These are phyloP conservation scores for Gymnarchus niloticus DNA, from an alignment of 2,113 vertebrate species.

Conservation along the genomic window DNA sequence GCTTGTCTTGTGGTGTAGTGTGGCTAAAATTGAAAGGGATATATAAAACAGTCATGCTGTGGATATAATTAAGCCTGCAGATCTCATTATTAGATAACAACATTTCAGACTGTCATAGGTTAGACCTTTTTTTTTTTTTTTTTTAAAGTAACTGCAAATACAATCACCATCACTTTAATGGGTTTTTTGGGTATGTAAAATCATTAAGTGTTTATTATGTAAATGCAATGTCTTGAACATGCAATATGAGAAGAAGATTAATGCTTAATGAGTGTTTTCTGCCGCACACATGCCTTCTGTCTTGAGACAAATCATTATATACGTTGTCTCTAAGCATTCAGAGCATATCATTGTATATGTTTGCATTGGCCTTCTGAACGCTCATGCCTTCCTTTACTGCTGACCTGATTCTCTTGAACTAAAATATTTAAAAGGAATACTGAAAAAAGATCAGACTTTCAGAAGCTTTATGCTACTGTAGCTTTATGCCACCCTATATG, in stretches of 20 bases:
- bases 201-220: neutral
- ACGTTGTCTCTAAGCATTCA: neutral
- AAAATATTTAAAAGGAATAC: constrained; percentile 15
- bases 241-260: neutral
- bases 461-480: constrained; percentile 34
- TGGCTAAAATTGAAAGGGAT: neutral
- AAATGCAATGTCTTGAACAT: neutral
- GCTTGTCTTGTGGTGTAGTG: neutral
- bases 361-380: neutral
- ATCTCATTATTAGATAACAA: constrained; percentile 5
- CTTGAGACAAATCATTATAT: neutral
- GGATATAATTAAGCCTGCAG: neutral
- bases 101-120: neutral
- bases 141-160: neutral
- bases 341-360: neutral
- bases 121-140: neutral
- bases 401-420: neutral
- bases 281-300: neutral
- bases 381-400: neutral
- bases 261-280: constrained; percentile 9
- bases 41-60: neutral
- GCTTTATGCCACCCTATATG: constrained; percentile 39
- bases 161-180: neutral
- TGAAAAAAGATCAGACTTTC: constrained; percentile 6
- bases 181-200: neutral